Conservation (phyloP, 2,888 invertebrate genomes). For the Chrysopilus asiliformis region DNA sequence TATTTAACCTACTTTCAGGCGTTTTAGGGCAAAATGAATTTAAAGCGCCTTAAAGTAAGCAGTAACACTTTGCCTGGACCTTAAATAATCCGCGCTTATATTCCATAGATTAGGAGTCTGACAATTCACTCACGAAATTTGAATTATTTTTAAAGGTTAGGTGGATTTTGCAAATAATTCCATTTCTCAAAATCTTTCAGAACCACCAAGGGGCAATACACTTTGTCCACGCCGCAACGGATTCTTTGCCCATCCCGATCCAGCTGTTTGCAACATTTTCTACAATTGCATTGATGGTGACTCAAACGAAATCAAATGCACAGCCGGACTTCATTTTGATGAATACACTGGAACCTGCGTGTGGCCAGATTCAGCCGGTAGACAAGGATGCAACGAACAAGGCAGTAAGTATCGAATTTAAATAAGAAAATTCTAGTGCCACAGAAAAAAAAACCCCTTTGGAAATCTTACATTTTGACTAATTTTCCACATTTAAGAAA, state of each 20-base stretch:
- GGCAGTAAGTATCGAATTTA: slow-evolving; percentile 44
- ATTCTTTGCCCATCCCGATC: slow-evolving; percentile 81
- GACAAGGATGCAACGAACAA: slow-evolving; percentile 52
- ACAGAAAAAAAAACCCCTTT: not conserved
- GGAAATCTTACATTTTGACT: too few relatives aligned
- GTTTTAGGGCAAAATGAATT: too few relatives aligned
- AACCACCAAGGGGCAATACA: slow-evolving; percentile 56
- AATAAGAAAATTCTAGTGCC: not conserved
- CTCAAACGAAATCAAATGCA: slow-evolving; percentile 63
- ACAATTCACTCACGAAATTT: too few relatives aligned
- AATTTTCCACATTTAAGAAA: not conserved
- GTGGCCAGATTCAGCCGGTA: slow-evolving; percentile 71
- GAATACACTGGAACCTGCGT: slow-evolving; percentile 81
- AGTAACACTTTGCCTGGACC: too few relatives aligned
- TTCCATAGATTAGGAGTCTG: too few relatives aligned
- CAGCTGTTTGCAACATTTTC: slow-evolving; percentile 68
- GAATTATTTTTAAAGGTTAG: slow-evolving; percentile 1
- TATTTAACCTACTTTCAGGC: not conserved
- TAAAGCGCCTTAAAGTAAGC: too few relatives aligned
- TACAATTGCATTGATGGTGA: slow-evolving; percentile 83
- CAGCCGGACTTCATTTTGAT: slow-evolving; percentile 81
- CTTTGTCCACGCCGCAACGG: slow-evolving; percentile 77
- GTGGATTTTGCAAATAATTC: not conserved
- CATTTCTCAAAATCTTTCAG: slow-evolving; percentile 35
- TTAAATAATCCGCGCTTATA: too few relatives aligned